Evolutionary conservation across 2,113 vertebrate genomes (phyloP), one percentile per base, ranked within the genome.

Genomic region (Hyperopisus bebe): DNA sequence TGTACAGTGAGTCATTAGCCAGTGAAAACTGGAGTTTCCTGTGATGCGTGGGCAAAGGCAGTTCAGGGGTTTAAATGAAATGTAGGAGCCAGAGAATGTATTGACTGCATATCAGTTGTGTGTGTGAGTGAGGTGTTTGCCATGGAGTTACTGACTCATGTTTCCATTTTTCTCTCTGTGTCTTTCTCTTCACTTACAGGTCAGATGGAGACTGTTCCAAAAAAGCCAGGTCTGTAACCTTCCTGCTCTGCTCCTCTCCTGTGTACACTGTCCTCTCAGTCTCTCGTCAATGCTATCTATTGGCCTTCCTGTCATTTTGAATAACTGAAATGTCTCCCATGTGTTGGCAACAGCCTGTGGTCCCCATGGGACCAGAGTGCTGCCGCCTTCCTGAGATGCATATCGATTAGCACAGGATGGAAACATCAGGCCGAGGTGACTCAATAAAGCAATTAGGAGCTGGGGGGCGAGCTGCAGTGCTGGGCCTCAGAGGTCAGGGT

Each of bases 181-280:
- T 86, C 42, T 86, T 55, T 55, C 10, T 87, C 21, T 90, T 82
- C 47, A 17, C 24, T 58, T 1, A 5, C 86, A 90, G 90, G 90
- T 88, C 90, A 62, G 90, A 90, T 83, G 90, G 90, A 53, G 86
- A 88, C 74, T 82, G 85, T 5, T 88, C 86, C 50, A 90, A 88
- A 53, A 87, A 90, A 80, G 90, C 9, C 86, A 90, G 90, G 90
- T 90, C 90, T 88, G 90, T 90, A 83, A 48, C 21, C 39, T 17
- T 66, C 88, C 48, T 74, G 19, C 74, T 53, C 13, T 42, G 51
- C 53, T 83, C 53, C 82, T 48, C 27, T 19, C 53, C 50, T 7
- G 11, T 55, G 24, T 21, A 27, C 35, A 27, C 4, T 5, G 7
- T 82, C n/a, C 17, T 55, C 42, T 24, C n/a, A 24, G 50, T 86